Conservation (phyloP, 64 coral and sea anemone genomes). For the Montipora sp. region DNA sequence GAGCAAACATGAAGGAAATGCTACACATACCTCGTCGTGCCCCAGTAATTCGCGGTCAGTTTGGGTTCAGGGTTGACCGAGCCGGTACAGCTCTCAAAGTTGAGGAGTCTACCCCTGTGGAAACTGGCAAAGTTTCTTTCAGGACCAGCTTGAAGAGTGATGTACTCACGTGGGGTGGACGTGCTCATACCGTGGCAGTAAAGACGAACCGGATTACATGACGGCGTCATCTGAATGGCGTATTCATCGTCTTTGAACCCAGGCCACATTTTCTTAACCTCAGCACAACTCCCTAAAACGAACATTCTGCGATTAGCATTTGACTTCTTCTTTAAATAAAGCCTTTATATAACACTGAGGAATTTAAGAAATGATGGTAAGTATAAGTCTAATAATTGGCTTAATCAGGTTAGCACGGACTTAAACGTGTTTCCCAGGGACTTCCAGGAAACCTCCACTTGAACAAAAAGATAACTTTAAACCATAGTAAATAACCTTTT, state of each 20-base stretch:
- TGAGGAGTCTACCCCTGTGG: constrained; percentile 80
- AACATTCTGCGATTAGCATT: neutral
- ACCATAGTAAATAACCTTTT: too few relatives aligned
- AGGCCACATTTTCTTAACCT: constrained; percentile 86
- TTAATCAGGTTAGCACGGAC: too few relatives aligned
- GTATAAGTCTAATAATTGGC: too few relatives aligned
- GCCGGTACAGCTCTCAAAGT: constrained; percentile 85
- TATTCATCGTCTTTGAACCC: constrained; percentile 91
- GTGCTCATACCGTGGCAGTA: constrained; percentile 93
- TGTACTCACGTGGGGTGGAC: constrained; percentile 82
- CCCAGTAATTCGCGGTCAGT: constrained; percentile 96
- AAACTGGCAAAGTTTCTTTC: constrained; percentile 93
- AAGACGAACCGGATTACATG: constrained; percentile 84
- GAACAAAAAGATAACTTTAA: too few relatives aligned
- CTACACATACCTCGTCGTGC: constrained; percentile 80
- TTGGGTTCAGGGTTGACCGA: constrained; percentile 84
- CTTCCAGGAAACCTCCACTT: too few relatives aligned
- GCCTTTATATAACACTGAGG: neutral
- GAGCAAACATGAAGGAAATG: too few relatives aligned
- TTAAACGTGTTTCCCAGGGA: too few relatives aligned
- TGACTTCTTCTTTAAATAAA: neutral
- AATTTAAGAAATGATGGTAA: neutral
- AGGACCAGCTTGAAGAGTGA: constrained; percentile 84
- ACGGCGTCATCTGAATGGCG: constrained; percentile 75
- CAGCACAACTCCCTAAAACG: constrained; percentile 80